These are phyloP conservation scores for Myotis lucifugus DNA, from an alignment of 2,113 vertebrate genomes.

Conservation along the genomic window DNA sequence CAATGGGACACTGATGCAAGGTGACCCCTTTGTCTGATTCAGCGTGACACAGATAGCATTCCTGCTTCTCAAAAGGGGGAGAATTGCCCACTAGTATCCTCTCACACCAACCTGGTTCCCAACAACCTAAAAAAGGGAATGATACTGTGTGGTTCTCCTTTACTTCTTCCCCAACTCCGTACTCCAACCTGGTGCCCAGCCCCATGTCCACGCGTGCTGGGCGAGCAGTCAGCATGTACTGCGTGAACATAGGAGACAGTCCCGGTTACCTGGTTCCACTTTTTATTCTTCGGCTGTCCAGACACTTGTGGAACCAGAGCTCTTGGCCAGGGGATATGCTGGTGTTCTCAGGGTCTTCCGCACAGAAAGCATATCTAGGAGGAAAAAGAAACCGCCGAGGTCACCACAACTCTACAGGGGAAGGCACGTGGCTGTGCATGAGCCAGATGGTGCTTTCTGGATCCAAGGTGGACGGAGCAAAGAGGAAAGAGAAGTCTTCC, in stretches of 20 bases:
- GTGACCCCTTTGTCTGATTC: neutral
- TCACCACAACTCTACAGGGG: neutral
- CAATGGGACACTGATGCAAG: neutral
- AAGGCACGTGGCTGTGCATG: neutral
- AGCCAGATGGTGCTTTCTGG: neutral
- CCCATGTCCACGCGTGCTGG: fast-evolving
- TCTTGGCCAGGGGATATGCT: constrained; percentile 90
- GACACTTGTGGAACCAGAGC: constrained; percentile 92
- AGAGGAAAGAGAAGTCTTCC: neutral
- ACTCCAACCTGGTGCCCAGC: neutral
- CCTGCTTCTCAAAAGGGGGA: neutral
- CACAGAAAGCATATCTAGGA: constrained; percentile 93
- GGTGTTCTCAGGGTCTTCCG: constrained; percentile 84
- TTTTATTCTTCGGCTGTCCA: constrained; percentile 89
- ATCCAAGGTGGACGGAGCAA: neutral
- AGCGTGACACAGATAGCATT: neutral
- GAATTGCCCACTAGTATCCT: too few species aligned
- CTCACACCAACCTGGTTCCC: neutral
- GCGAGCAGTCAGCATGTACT: too few species aligned
- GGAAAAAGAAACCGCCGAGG: neutral
- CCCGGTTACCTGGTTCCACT: constrained; percentile 77
- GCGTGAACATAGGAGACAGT: neutral
- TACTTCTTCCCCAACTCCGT: neutral
- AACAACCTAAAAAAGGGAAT: neutral
- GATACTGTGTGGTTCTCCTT: neutral